Base-by-base conservation (phyloP, 2,888 invertebrate genomes). In the Nebria brevicollis region DNA sequence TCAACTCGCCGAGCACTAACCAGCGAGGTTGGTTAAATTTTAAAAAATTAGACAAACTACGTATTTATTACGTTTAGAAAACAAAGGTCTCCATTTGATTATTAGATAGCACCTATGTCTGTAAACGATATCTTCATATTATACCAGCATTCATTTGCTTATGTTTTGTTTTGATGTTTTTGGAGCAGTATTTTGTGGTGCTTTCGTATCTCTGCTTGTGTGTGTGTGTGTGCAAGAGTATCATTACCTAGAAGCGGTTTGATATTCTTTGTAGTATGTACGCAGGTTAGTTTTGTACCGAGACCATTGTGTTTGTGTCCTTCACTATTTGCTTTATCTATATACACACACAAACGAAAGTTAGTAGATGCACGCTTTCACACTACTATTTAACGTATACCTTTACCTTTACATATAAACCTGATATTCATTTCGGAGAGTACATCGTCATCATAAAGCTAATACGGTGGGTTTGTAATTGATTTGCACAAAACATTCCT, bases 1-100 rank as follows among this genome's bases (percentile, higher is more conserved):
- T 75, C 75, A 76, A 81, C 76, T 81, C 81, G 76, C 81, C 25
- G 6, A 26, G 70, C 75, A 8, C 34, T 34, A 34, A 34, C 34
- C 42, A 72, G 10, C 72, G 34, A 25, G 0, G 6, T n/a, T 25
- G n/a, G 72, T 34, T 72, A 72, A n/a, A 5, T 20, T 72, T 25
- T 34, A 1, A 26, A 72, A 74, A 34, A 34, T 34, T 34, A 34
- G 34, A 34, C 1, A 34, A 34, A 34, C 4, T 4, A 34, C 34
- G 1, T 34, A 34, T 34, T 34, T 34, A 34, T 34, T 34, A 34
- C 34, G 0, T 34, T 34, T 34, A 34, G 34, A 34, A 34, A 34
- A 34, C 1, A 2, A 34, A 34, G 4, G 34, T 5, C 54, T 54
- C 4, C 8, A 13, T 54, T 54, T 54, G 54, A 8, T 13, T 54